Evolutionary conservation across 1,140 invertebrate species (phyloP), one percentile per base, ranked within the genome.

Genomic region (Cyclargus thomasi): DNA sequence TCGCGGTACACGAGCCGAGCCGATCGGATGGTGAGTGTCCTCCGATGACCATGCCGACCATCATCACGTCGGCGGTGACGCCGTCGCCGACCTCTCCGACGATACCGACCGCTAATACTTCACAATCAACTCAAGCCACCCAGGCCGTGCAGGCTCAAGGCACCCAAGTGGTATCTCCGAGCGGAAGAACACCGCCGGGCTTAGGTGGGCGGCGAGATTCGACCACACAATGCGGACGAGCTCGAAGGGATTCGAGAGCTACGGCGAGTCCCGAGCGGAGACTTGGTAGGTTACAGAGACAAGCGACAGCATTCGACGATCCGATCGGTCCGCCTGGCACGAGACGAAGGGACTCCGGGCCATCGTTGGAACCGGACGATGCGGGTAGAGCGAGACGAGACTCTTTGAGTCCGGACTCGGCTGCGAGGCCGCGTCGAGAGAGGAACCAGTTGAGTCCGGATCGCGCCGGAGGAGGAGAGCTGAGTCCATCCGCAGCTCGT

Each of bases 221-320:
- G 0, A 96, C 95, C 10, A 97, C 96, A 0, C 96, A 97, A 75
- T 94, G 94, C 78, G 94, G 95, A 84, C 78, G 90, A 68, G 93
- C 92, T 63, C 89, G 95, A 59, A 86, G 95, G 68, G 94, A 95
- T 83, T 95, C 95, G 11, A 90, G 94, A 67, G 91, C 92, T 14
- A 86, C 92, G n/a, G 93, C 92, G n/a, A 94, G 93, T 78, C 93
- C 93, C 35, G 95, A 96, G 83, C 91, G 94, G 8, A 94, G 95
- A 78, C 86, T 94, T 55, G 94, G 95, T 64, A 92, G 96, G 63
- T 88, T 97, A 62, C 95, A 95, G 75, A 91, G 97, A 53, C 97
- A 97, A 90, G 95, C 95, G 10, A 97, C 96, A 5, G 95, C 96
- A 55, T 96, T 96, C 83, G 97, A 97, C 85, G 97, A 97, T 85